These are phyloP conservation scores for Lysiphlebus fabarum DNA, from an alignment of 1,140 invertebrate genomes.

Conservation along the genomic window DNA sequence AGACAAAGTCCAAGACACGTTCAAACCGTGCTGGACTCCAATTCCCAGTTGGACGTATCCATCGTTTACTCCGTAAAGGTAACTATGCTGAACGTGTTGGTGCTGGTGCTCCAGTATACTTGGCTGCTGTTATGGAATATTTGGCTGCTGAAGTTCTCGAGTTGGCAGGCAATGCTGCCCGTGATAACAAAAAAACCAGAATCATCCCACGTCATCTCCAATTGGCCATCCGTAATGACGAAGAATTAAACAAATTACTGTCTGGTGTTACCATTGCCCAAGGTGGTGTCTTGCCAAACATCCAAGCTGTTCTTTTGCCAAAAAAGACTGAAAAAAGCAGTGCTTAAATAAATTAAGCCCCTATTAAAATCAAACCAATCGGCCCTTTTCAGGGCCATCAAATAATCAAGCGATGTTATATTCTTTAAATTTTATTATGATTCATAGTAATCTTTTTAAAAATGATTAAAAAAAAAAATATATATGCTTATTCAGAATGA, in stretches of 20 bases:
- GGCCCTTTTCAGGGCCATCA: conserved; percentile 9
- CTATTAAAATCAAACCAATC: conserved; percentile 2
- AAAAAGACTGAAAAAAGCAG: conserved; percentile 7
- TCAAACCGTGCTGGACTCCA: conserved; percentile 10
- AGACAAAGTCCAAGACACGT: conserved; percentile 11
- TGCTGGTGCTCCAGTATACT: conserved; percentile 61
- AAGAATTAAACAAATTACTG: neutral
- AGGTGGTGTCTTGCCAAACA: neutral
- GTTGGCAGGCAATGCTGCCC: conserved; percentile 54
- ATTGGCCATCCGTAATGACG: conserved; percentile 7
- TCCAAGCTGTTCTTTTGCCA: conserved; percentile 1
- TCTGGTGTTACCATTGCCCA: conserved; percentile 1
- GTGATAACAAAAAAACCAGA: conserved; percentile 44
- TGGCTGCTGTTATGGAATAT: conserved; percentile 59
- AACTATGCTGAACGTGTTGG: conserved; percentile 60
- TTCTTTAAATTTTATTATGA: too few relatives aligned
- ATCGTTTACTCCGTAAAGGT: neutral
- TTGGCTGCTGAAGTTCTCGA: conserved; percentile 61
- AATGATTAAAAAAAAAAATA: too few relatives aligned
- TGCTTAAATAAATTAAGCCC: neutral
- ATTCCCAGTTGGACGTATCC: conserved; percentile 8
- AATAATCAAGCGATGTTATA: neutral
- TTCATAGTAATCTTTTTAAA: too few relatives aligned
- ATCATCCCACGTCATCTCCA: conserved; percentile 2
- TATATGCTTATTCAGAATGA: too few relatives aligned